These are phyloP conservation scores for Emydoidea blandingii DNA, from an alignment of 2,797 vertebrate species.

Conservation along the genomic window DNA sequence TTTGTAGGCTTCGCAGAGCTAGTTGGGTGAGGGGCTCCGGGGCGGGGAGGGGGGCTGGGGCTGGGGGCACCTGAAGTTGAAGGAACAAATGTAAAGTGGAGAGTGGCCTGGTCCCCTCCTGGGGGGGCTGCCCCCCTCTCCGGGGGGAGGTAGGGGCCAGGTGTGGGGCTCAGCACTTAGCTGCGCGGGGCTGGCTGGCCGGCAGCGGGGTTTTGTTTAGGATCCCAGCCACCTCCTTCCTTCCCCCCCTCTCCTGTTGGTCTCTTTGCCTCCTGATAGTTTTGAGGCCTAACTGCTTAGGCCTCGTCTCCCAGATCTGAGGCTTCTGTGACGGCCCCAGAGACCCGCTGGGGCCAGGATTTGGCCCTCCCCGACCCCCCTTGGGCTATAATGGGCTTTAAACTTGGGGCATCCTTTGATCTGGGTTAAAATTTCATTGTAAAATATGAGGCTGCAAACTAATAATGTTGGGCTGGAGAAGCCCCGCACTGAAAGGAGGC, in stretches of 20 bases:
- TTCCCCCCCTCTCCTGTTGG: conserved; percentile 40
- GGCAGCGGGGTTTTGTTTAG: conserved; percentile 41
- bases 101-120: conserved; percentile 61
- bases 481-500: conserved; percentile 49
- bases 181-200: neutral
- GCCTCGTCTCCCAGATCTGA: conserved; percentile 76
- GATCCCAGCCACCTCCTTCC: neutral
- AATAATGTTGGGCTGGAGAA: conserved; percentile 29
- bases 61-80: conserved; percentile 69
- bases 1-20: neutral
- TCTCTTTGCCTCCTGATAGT: conserved; percentile 77
- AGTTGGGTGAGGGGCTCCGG: neutral
- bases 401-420: conserved; percentile 20
- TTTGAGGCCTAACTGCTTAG: conserved; percentile 90
- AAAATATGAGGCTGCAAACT: conserved; percentile 31
- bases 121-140: conserved; percentile 3
- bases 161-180: neutral
- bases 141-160: neutral
- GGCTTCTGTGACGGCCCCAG: neutral
- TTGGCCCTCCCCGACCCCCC: neutral
- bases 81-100: conserved; percentile 61
- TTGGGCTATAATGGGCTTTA: neutral
- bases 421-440: conserved; percentile 73
- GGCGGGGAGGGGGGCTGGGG: neutral
- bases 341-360: neutral